A percentile compares a stretch with the other conserved stretches of the same genome.
phyloP scores from a whole-genome alignment of 1,140 invertebrate species.

The Drosophila ercepeae region DNA sequence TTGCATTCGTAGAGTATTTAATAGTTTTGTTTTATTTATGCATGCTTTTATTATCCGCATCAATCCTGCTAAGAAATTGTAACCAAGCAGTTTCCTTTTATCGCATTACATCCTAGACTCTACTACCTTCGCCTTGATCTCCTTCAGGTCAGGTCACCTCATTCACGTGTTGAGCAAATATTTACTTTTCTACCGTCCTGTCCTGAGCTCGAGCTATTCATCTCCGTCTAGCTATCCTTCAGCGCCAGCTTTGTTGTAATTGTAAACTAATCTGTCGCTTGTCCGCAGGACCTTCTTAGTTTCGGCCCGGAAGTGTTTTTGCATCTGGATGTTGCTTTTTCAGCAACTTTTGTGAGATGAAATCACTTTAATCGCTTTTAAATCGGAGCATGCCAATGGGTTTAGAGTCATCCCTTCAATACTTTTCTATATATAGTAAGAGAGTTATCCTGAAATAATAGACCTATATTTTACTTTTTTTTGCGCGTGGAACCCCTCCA shows the following conservation, averaged over 20 bases:
- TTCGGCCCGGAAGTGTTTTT: conserved; percentile 27
- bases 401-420: too few species aligned
- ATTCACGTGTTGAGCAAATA: conserved; percentile 55
- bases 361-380: conserved; percentile 28
- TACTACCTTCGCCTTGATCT: neutral
- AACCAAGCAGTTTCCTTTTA: neutral
- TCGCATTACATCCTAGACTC: neutral
- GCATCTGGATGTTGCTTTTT: neutral
- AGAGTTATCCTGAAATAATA: too few species aligned
- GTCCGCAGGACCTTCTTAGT: conserved; percentile 36
- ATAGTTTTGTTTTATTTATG: neutral
- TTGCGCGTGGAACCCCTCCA: too few species aligned
- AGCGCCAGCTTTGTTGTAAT: conserved; percentile 66
- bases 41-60: neutral
- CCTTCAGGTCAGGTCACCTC: conserved; percentile 14
- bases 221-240: conserved; percentile 27
- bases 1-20: neutral
- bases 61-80: neutral
- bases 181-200: conserved; percentile 30
- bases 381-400: neutral
- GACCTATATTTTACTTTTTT: too few species aligned
- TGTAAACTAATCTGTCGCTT: conserved; percentile 72
- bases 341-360: neutral
- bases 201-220: conserved; percentile 23
- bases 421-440: too few species aligned